Base-by-base conservation (phyloP, 2,113 vertebrate genomes). In the Arenaria interpres region DNA sequence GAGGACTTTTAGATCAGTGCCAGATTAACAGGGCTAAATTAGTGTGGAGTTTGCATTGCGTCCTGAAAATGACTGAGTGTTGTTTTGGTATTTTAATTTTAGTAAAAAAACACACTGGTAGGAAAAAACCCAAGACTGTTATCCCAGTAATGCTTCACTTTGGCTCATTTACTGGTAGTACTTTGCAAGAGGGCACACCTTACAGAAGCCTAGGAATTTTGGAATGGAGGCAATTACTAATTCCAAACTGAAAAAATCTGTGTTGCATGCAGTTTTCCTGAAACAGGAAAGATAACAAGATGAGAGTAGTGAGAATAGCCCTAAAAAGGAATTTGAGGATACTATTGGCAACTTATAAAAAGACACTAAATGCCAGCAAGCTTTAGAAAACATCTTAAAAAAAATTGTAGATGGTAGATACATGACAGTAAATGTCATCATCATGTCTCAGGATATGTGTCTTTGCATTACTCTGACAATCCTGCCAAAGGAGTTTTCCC, bases 21-120 rank as follows among this genome's bases (percentile, higher is more conserved):
- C 74, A 85, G 66, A 20, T 63, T 41, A 94, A 43, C 35, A 76
- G 43, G 45, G 62, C 19, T 51, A 62, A 81, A 69, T 72, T 48
- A 82, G 12, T 18, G 11, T 37, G 37, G 22, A 59, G 59, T 41
- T 93, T 53, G 51, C 25, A 62, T 28, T 56, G 39, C 37, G 56
- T 81, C 73, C 83, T 57, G 51, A 78, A 81, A 90, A 81, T 41
- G 82, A 60, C 54, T 46, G 14, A 30, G 24, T 69, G 67, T 41
- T 78, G 48, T 28, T 89, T 78, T 91, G 50, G 51, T 89, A 88
- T 81, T 92, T 86, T 90, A 77, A 90, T 88, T 74, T 77, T 24
- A 80, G 45, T 63, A 71, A 88, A 94, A 93, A 41, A 28, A 76
- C 17, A 69, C 74, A 50, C 35, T 35, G 56, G 67, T 27, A 60